phyloP scores from a whole-genome alignment of 1,140 invertebrate genomes.

The Pseudachorutes palmiensis region DNA sequence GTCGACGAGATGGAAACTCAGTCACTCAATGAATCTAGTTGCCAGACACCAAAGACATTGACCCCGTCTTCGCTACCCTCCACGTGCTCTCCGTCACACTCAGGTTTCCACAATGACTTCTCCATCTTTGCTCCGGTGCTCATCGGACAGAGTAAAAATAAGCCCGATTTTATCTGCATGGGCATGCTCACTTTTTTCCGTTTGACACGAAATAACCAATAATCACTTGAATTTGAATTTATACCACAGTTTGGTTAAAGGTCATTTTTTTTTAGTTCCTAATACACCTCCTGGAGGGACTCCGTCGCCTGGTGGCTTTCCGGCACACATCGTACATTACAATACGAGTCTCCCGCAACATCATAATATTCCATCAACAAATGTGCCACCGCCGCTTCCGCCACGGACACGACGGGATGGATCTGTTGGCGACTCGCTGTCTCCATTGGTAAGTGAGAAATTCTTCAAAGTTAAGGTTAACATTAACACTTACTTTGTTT shows the following conservation, averaged over 20 bases:
- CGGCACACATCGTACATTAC: slow-evolving; percentile 27
- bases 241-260: too few relatives aligned
- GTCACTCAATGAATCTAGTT: slow-evolving; percentile 20
- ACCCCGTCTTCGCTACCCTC: slow-evolving; percentile 38
- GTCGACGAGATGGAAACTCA: slow-evolving; percentile 40
- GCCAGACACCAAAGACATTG: slow-evolving; percentile 26
- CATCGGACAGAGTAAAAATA: slow-evolving; percentile 41
- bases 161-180: neutral
- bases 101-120: slow-evolving; percentile 39
- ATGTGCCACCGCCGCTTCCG: slow-evolving; percentile 49
- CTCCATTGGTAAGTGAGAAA: slow-evolving; percentile 38
- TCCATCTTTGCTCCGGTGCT: slow-evolving; percentile 49
- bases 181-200: neutral
- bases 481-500: neutral
- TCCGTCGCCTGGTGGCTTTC: neutral
- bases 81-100: slow-evolving; percentile 38
- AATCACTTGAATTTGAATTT: too few relatives aligned
- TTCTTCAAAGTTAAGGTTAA: neutral
- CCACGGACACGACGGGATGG: slow-evolving; percentile 53
- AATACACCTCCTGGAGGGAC: slow-evolving; percentile 5
- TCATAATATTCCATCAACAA: slow-evolving; percentile 43
- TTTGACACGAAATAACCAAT: neutral
- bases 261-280: neutral
- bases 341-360: slow-evolving; percentile 47
- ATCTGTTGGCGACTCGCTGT: slow-evolving; percentile 48